Evolutionary conservation across 1,140 invertebrate genomes (phyloP).

Genomic region (Tigriopus japonicus): DNA sequence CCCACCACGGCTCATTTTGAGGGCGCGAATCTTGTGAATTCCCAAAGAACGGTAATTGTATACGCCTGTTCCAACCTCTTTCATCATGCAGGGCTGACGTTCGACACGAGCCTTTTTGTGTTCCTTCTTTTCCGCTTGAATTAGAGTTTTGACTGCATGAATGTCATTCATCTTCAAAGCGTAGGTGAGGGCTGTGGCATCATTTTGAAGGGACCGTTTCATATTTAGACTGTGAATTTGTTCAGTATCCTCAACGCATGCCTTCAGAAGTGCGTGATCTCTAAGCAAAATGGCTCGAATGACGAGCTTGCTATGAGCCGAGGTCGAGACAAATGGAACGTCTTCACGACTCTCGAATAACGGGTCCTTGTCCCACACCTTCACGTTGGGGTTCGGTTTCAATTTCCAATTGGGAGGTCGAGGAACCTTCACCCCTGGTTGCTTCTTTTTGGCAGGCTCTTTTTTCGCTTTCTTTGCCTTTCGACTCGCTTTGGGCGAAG

Average conservation of each 20-base stretch:
- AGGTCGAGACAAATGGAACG: conserved; percentile 29
- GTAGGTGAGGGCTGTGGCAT: conserved; percentile 23
- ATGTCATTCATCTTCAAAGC: conserved; percentile 25
- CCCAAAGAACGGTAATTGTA: conserved; percentile 12
- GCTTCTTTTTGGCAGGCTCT: conserved; percentile 10
- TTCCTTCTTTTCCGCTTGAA: conserved; percentile 19
- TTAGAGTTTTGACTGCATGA: conserved; percentile 22
- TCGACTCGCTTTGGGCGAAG: too few relatives aligned
- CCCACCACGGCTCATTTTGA: conserved; percentile 26
- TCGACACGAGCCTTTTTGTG: conserved; percentile 9
- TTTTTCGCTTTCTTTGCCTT: not conserved
- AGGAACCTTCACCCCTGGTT: not conserved
- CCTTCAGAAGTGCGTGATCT: conserved; percentile 23
- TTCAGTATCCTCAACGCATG: conserved; percentile 23
- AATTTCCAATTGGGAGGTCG: conserved; percentile 14
- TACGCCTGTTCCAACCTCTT: conserved; percentile 26
- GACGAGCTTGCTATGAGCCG: conserved; percentile 25
- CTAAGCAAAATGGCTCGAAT: conserved; percentile 27
- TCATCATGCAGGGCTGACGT: conserved; percentile 17
- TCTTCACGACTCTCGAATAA: conserved; percentile 28
- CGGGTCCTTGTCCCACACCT: conserved; percentile 27
- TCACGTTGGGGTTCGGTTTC: conserved; percentile 21
- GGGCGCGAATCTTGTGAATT: conserved; percentile 16
- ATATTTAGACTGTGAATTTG: conserved; percentile 15
- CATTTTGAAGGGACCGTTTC: conserved; percentile 17